Percentiles rank a stretch among this genome's conserved stretches.
Evolutionary conservation across 1,140 invertebrate genomes (phyloP).

Genomic region (Teleopsis dalmanni): DNA sequence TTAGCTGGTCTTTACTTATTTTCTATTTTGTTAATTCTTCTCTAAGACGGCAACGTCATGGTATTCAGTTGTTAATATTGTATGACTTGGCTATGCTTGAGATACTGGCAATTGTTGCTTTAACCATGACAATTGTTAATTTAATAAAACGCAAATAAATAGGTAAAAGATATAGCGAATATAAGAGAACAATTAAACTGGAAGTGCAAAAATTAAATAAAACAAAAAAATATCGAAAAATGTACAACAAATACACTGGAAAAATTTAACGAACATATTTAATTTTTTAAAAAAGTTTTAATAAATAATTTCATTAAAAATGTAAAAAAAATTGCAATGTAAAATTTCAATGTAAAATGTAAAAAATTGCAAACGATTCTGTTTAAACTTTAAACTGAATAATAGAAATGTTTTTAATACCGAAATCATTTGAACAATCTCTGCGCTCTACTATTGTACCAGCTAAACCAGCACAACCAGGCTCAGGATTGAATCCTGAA

Average conservation of each 20-base stretch:
- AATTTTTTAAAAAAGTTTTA: background rate
- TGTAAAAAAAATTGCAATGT: background rate
- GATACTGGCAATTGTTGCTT: conserved; percentile 5
- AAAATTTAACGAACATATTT: background rate
- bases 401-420: conserved; percentile 52
- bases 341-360: background rate
- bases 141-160: conserved; percentile 6
- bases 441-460: conserved; percentile 43
- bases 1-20: background rate
- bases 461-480: conserved; percentile 25
- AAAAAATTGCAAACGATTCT: background rate
- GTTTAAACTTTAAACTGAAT: background rate
- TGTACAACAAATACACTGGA: background rate
- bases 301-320: background rate
- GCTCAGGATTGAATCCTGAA: conserved; percentile 52
- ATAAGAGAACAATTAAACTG: background rate
- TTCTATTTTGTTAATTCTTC: background rate
- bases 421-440: conserved; percentile 59
- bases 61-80: no score
- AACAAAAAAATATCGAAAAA: background rate
- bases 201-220: background rate
- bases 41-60: background rate
- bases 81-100: conserved; percentile 1
- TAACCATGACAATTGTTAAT: conserved; percentile 1
- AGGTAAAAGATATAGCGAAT: background rate